Conservation (phyloP, 92 coral and sea anemone genomes). For the Metridium senile region DNA sequence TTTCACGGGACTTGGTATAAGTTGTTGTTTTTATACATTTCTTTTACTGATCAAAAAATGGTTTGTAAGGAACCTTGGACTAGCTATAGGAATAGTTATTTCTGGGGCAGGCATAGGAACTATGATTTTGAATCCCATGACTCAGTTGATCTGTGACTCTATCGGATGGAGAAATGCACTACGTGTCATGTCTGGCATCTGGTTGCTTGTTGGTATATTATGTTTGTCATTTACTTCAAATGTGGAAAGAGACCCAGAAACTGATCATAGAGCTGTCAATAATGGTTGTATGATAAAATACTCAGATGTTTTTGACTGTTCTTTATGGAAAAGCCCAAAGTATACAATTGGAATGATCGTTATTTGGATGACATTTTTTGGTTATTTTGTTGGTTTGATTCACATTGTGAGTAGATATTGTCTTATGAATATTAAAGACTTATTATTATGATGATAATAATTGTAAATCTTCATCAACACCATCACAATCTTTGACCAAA, state of each 20-base stretch:
- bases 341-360: slow-evolving; percentile 19
- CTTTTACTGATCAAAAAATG: slow-evolving; percentile 14
- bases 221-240: slow-evolving; percentile 34
- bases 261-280: not conserved
- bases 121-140: slow-evolving; percentile 30
- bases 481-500: too few relatives aligned
- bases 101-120: slow-evolving; percentile 46
- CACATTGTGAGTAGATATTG: slow-evolving; percentile 23
- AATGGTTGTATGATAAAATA: not conserved
- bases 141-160: slow-evolving; percentile 30
- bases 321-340: not conserved
- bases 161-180: slow-evolving; percentile 53
- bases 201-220: slow-evolving; percentile 3
- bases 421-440: too few relatives aligned
- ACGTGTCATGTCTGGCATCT: slow-evolving; percentile 28
- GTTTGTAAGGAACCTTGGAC: slow-evolving; percentile 30
- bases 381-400: not conserved
- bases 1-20: slow-evolving; percentile 22
- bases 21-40: slow-evolving; percentile 1
- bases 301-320: not conserved
- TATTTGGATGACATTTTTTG: slow-evolving; percentile 18
- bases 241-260: slow-evolving; percentile 5
- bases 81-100: slow-evolving; percentile 36
- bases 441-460: too few relatives aligned
- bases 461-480: too few relatives aligned